Percentiles rank a stretch among this genome's conserved stretches.
These are phyloP conservation scores for Drosophila watanabei DNA, from an alignment of 1,140 invertebrate genomes.

Conservation along the genomic window DNA sequence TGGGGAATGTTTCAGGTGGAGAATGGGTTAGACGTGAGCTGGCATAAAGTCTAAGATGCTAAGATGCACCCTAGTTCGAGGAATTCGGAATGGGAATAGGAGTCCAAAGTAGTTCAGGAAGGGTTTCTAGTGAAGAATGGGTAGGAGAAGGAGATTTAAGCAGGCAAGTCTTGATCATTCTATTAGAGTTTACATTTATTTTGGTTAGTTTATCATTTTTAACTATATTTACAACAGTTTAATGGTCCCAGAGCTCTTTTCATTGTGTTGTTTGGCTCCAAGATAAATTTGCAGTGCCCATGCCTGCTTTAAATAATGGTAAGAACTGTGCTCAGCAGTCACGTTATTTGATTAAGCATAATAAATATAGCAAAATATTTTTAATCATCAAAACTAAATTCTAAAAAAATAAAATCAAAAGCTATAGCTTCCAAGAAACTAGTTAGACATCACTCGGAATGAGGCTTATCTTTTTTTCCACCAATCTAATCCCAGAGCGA, in stretches of 20 bases:
- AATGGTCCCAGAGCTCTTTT: not conserved
- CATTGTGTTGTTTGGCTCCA: not conserved
- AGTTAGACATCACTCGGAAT: not conserved
- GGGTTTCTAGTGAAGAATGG: constrained; percentile 1
- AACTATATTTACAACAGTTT: not conserved
- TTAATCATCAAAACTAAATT: not conserved
- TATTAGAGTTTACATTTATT: not conserved
- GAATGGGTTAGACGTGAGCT: constrained; percentile 67
- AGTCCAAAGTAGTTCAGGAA: not conserved
- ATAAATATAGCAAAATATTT: not conserved
- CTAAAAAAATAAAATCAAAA: not conserved
- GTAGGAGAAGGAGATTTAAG: not conserved
- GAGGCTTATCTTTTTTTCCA: constrained; percentile 7
- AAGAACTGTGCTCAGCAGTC: too few relatives aligned
- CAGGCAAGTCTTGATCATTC: not conserved
- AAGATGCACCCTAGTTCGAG: constrained; percentile 11
- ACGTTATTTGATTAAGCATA: not conserved
- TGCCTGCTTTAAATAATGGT: not conserved
- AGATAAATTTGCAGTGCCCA: too few relatives aligned
- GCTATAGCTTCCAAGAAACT: not conserved
- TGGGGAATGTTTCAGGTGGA: constrained; percentile 30
- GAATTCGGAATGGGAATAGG: constrained; percentile 1
- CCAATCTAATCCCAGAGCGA: not conserved
- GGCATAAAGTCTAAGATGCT: constrained; percentile 27
- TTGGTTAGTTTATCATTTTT: not conserved